Evolutionary conservation across 2,888 invertebrate species (phyloP).

Genomic region (Zygaena filipendulae): DNA sequence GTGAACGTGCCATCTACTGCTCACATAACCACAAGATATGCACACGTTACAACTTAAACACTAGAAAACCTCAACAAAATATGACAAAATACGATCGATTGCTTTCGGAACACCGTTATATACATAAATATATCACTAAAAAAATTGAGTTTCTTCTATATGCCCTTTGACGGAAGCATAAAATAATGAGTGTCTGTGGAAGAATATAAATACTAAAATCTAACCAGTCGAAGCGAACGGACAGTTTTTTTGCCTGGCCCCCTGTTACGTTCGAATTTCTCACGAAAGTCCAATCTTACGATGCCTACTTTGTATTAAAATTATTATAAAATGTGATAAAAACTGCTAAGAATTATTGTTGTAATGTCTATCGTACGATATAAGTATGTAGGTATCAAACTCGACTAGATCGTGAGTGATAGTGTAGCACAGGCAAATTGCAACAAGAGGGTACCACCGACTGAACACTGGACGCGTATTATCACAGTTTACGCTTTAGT

Average conservation of each 20-base stretch:
- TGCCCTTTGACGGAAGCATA: conserved; percentile 33
- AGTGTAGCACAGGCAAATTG: conserved; percentile 24
- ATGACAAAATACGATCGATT: no score
- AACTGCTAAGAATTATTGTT: no score
- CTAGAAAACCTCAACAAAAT: conserved; percentile 40
- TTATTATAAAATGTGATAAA: no score
- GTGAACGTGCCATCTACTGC: conserved; percentile 41
- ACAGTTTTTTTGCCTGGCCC: conserved; percentile 29
- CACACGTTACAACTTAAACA: conserved; percentile 51
- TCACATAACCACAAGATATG: conserved; percentile 60
- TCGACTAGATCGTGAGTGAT: no score
- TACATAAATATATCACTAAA: conserved; percentile 26
- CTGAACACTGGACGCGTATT: conserved; percentile 60
- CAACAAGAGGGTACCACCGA: conserved; percentile 22
- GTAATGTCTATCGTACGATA: no score
- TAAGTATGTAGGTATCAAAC: no score
- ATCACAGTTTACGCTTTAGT: conserved; percentile 52
- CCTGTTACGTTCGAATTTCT: no score
- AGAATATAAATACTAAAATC: conserved; percentile 34
- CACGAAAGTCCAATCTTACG: no score
- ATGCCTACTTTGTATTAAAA: no score
- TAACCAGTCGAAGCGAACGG: conserved; percentile 27
- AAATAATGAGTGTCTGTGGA: conserved; percentile 36
- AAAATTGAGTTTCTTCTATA: conserved; percentile 24
- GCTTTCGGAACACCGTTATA: conserved; percentile 25